Evolutionary conservation across 2,888 invertebrate genomes (phyloP).

Genomic region (Ormyrus thymus): DNA sequence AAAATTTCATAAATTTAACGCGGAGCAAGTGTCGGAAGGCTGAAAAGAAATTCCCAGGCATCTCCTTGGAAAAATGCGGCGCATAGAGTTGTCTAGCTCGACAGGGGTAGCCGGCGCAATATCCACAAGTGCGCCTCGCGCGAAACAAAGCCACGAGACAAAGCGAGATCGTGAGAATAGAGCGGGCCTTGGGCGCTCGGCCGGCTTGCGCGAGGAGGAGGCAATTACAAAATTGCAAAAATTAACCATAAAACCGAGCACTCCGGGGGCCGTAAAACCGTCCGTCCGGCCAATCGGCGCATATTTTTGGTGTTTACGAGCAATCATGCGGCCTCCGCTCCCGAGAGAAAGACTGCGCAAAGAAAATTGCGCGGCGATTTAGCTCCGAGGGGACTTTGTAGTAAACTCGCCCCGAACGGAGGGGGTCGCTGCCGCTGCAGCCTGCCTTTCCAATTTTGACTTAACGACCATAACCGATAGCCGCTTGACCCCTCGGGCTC

Average conservation of each 20-base stretch:
- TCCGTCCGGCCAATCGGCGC: slow-evolving; percentile 69
- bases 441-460: slow-evolving; percentile 53
- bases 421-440: slow-evolving; percentile 5
- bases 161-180: slow-evolving; percentile 51
- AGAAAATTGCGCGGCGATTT: slow-evolving; percentile 72
- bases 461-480: slow-evolving; percentile 53
- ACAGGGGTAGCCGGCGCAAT: slow-evolving; percentile 13
- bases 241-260: slow-evolving; percentile 68
- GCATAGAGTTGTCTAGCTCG: slow-evolving; percentile 3
- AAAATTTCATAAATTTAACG: slow-evolving; percentile 4
- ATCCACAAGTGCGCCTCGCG: slow-evolving; percentile 32
- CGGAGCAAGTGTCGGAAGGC: neutral
- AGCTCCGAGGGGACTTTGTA: slow-evolving; percentile 55
- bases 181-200: slow-evolving; percentile 29
- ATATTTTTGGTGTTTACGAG: slow-evolving; percentile 74
- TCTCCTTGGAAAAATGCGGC: neutral
- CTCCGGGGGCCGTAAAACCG: slow-evolving; percentile 65
- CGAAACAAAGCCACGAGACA: slow-evolving; percentile 50
- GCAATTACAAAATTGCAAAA: slow-evolving; percentile 73
- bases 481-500: slow-evolving; percentile 30
- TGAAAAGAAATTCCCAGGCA: neutral
- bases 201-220: slow-evolving; percentile 23
- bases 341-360: slow-evolving; percentile 48
- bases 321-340: slow-evolving; percentile 68
- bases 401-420: slow-evolving; percentile 24